These are phyloP conservation scores for Panzeria rudis DNA, from an alignment of 2,888 invertebrate species.

Conservation along the genomic window DNA sequence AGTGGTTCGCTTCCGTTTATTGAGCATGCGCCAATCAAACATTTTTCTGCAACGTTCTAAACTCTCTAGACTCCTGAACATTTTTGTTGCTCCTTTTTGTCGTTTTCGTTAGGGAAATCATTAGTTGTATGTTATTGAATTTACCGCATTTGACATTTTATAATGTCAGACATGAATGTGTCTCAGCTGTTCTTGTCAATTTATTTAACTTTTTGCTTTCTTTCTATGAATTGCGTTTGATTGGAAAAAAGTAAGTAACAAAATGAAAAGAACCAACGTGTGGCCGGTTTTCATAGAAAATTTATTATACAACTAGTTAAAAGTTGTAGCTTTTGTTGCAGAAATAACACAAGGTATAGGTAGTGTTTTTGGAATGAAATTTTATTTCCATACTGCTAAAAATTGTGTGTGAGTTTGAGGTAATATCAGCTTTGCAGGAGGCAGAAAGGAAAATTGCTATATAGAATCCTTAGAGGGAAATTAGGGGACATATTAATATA, in stretches of 20 bases:
- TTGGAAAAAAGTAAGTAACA: slow-evolving; percentile 3
- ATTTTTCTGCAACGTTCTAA: slow-evolving; percentile 45
- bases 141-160: slow-evolving; percentile 68
- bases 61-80: not conserved
- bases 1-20: slow-evolving; percentile 44
- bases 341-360: not conserved
- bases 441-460: no score
- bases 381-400: slow-evolving; percentile 27
- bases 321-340: slow-evolving; percentile 1
- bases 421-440: not conserved
- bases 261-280: slow-evolving; percentile 48
- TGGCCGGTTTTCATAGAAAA: slow-evolving; percentile 65
- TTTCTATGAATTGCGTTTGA: slow-evolving; percentile 1
- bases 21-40: slow-evolving; percentile 69
- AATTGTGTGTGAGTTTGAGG: not conserved
- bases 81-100: slow-evolving; percentile 40
- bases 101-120: slow-evolving; percentile 46
- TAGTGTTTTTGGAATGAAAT: not conserved
- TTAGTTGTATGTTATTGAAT: slow-evolving; percentile 56
- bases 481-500: not conserved
- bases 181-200: slow-evolving; percentile 72
- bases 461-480: not conserved
- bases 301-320: slow-evolving; percentile 17
- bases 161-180: slow-evolving; percentile 70
- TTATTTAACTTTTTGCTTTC: slow-evolving; percentile 57